Conservation (phyloP, 2,797 vertebrate genomes). For the Acrossocheilus fasciatus region DNA sequence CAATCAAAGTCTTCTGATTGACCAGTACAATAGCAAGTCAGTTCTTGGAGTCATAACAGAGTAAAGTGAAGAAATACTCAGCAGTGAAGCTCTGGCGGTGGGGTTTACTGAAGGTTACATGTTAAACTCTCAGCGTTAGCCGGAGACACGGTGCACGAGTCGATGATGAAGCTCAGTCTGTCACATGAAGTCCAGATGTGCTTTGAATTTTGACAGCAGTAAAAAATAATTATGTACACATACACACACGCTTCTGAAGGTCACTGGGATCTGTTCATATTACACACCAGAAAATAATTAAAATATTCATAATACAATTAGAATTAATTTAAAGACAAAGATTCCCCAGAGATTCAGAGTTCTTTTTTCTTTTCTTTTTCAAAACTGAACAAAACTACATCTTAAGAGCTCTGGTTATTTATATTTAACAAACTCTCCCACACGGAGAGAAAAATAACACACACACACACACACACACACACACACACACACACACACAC, state of each 20-base stretch:
- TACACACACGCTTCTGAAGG: constrained; percentile 27
- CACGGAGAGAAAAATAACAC: no score
- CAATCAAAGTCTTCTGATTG: no score
- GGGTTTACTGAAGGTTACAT: not conserved
- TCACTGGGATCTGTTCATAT: not conserved
- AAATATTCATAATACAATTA: constrained; percentile 35
- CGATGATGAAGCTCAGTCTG: constrained; percentile 39
- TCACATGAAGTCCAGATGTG: constrained; percentile 46
- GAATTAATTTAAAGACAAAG: not conserved
- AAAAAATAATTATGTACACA: constrained; percentile 36
- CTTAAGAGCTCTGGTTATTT: not conserved
- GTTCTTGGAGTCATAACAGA: not conserved
- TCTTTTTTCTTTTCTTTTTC: not conserved
- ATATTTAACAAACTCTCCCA: not conserved
- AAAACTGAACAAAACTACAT: not conserved
- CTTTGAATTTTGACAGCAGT: constrained; percentile 48
- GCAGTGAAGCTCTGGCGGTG: not conserved
- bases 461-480: no score
- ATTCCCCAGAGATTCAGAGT: not conserved
- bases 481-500: no score
- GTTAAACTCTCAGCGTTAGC: not conserved
- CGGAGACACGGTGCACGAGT: not conserved
- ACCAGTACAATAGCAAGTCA: not conserved
- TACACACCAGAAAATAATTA: constrained; percentile 24
- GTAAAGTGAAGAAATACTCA: not conserved